Percentiles rank a stretch among this genome's conserved stretches.
These are phyloP conservation scores for Helarctos malayanus DNA, from an alignment of 2,797 vertebrate species.

Conservation along the genomic window DNA sequence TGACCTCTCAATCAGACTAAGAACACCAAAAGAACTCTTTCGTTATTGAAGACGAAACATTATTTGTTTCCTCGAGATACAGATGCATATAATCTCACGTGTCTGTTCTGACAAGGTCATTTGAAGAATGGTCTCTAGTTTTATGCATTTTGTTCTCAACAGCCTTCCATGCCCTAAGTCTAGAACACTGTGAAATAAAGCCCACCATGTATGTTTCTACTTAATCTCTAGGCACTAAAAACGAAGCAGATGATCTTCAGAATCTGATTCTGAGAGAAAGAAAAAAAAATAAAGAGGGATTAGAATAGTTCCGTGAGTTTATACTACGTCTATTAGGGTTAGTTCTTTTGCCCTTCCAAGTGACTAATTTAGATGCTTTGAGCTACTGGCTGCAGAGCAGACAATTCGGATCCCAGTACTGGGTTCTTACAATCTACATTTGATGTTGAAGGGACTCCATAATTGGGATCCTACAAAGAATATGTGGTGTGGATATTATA, in stretches of 20 bases:
- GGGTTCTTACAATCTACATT: not conserved
- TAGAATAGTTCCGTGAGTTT: not conserved
- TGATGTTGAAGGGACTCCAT: not conserved
- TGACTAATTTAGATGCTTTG: slow-evolving; percentile 25
- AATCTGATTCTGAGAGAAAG: not conserved
- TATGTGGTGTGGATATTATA: not conserved
- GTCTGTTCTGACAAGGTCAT: not conserved
- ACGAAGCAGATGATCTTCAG: slow-evolving; percentile 12
- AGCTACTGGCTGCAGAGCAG: not conserved
- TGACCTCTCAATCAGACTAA: not conserved
- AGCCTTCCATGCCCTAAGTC: not conserved
- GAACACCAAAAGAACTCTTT: not conserved
- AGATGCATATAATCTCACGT: not conserved
- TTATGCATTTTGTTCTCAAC: not conserved
- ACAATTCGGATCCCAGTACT: not conserved
- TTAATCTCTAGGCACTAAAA: slow-evolving; percentile 30
- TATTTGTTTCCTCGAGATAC: not conserved
- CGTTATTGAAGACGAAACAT: not conserved
- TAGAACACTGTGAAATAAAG: slow-evolving; percentile 1
- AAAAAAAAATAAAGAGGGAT: not conserved
- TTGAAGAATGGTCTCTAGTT: slow-evolving; percentile 5
- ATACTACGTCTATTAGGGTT: not conserved
- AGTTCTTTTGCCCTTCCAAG: slow-evolving; percentile 15
- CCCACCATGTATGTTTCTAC: not conserved
- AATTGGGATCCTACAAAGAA: not conserved